phyloP scores from a whole-genome alignment of 1,140 invertebrate species.

The Heterodera carotae region DNA sequence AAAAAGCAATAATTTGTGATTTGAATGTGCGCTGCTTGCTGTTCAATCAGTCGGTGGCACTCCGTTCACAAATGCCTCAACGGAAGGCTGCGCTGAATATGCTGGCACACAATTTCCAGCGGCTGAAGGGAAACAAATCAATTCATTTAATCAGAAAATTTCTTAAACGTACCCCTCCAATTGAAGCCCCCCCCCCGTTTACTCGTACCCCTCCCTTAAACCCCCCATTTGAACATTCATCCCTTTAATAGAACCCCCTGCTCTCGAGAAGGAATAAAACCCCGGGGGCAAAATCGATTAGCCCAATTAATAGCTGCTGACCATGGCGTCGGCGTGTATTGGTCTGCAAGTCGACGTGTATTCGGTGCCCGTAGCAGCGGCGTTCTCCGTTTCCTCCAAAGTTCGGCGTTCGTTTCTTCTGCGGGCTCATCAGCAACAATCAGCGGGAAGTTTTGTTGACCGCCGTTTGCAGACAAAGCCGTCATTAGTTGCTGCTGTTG shows the following conservation, averaged over 20 bases:
- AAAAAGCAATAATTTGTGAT: neutral
- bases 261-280: too few species aligned
- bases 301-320: too few species aligned
- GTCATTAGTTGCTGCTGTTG: neutral
- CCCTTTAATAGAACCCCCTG: too few species aligned
- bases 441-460: neutral
- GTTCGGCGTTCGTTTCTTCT: neutral
- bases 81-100: constrained; percentile 11
- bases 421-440: neutral
- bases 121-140: neutral
- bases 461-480: neutral
- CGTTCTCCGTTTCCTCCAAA: neutral
- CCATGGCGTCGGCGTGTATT: constrained; percentile 27
- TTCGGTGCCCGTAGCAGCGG: constrained; percentile 14
- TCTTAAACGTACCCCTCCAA: too few species aligned
- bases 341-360: constrained; percentile 15
- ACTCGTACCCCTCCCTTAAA: too few species aligned
- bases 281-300: too few species aligned
- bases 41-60: neutral
- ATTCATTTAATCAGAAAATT: neutral
- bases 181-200: too few species aligned
- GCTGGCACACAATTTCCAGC: constrained; percentile 30
- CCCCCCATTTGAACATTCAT: too few species aligned
- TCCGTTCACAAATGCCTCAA: neutral
- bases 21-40: too few species aligned